These are phyloP conservation scores for Eurytoma adleriae DNA, from an alignment of 2,888 invertebrate species.

Conservation along the genomic window DNA sequence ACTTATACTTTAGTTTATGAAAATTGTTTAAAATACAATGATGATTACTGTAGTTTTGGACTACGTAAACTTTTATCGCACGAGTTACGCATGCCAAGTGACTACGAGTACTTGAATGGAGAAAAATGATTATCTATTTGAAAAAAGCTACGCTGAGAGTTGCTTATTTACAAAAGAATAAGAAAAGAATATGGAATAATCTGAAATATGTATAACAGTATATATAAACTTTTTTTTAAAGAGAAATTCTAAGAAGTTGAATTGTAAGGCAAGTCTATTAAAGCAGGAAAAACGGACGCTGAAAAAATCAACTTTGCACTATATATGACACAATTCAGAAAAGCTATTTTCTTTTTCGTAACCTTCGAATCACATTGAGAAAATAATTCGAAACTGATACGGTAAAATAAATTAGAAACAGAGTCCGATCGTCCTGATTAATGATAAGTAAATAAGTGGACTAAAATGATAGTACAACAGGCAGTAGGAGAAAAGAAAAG, in stretches of 20 bases:
- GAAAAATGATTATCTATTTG: constrained; percentile 13
- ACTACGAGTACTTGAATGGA: background rate
- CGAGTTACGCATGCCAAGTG: constrained; percentile 27
- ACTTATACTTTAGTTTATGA: too few species aligned
- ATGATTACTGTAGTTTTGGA: constrained; percentile 7
- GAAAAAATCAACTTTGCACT: background rate
- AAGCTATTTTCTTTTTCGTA: background rate
- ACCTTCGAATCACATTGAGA: background rate
- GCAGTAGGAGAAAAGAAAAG: constrained; percentile 55
- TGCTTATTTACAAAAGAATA: constrained; percentile 34
- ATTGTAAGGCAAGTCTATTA: constrained; percentile 25
- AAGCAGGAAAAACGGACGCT: constrained; percentile 30
- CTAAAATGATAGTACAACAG: constrained; percentile 45
- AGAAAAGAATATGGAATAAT: constrained; percentile 16
- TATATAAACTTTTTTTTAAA: constrained; percentile 23
- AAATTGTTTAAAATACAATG: background rate
- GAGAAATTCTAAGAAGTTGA: constrained; percentile 28
- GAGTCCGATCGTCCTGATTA: constrained; percentile 26
- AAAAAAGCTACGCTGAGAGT: constrained; percentile 16
- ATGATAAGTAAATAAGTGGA: constrained; percentile 37
- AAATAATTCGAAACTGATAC: too few species aligned
- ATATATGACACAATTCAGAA: background rate
- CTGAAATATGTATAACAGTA: constrained; percentile 18
- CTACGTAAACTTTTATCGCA: constrained; percentile 24
- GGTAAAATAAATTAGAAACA: background rate